These are phyloP conservation scores for Tigriopus japonicus DNA, from an alignment of 1,140 invertebrate genomes.

Conservation along the genomic window DNA sequence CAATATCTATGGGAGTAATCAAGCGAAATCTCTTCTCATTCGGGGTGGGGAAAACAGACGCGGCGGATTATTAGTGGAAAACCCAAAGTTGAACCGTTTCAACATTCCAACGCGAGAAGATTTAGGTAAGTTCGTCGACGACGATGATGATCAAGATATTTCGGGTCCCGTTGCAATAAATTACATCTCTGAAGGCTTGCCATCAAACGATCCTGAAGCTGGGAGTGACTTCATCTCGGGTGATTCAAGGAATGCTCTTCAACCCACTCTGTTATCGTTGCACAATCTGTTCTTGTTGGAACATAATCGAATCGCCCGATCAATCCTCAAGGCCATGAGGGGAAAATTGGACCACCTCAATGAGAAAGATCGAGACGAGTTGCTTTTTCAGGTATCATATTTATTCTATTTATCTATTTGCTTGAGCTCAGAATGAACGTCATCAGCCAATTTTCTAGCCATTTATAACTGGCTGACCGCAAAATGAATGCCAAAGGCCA, in stretches of 20 bases:
- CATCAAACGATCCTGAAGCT: not conserved
- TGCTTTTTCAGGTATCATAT: not conserved
- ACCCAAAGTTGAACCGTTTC: too few relatives aligned
- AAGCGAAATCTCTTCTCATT: conserved; percentile 13
- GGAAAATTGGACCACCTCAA: not conserved
- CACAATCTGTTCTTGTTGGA: conserved; percentile 39
- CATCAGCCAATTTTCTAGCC: too few relatives aligned
- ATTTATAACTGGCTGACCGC: too few relatives aligned
- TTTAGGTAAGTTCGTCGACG: not conserved
- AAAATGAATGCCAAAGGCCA: too few relatives aligned
- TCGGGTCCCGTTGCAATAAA: too few relatives aligned
- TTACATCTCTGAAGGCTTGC: too few relatives aligned
- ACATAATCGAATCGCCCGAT: conserved; percentile 34
- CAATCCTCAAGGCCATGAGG: conserved; percentile 21
- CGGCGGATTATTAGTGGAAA: too few relatives aligned
- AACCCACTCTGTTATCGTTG: conserved; percentile 36
- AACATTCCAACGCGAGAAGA: not conserved
- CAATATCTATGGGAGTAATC: conserved; percentile 41
- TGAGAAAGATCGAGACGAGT: not conserved
- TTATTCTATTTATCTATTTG: too few relatives aligned
- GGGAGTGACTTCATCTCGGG: conserved; percentile 29
- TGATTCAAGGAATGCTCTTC: conserved; percentile 41
- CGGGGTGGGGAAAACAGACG: too few relatives aligned
- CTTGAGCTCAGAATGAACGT: too few relatives aligned
- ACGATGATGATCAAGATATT: too few relatives aligned